Evolutionary conservation across 2,113 vertebrate genomes (phyloP), one percentile per base, ranked within the genome.

Genomic region (Rana temporaria): DNA sequence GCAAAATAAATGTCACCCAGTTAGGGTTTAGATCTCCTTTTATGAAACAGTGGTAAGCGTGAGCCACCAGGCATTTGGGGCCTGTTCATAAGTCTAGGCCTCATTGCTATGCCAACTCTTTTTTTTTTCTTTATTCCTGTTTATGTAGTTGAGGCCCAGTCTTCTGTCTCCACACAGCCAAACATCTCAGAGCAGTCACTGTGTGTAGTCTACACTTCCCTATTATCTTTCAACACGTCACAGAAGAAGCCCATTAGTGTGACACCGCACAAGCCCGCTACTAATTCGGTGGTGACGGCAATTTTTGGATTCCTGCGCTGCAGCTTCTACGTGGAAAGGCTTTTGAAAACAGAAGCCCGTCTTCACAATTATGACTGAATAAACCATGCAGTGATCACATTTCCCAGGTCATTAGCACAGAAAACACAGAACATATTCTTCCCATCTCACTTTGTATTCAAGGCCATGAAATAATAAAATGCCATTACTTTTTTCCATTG

Each of bases 401-500:
- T 84, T 85, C 82, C 85, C 79, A 84, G 69, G 81, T 86, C 87
- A 84, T 89, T 91, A 92, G 77, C 85, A 63, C 86, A n/a, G 88
- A 85, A 48, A 84, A 86, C 84, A 87, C 80, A 89, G 73, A 71
- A 85, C 86, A 34, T 82, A 56, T 89, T 89, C 85, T 83, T 63
- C 63, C 70, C 89, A 86, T 85, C 80, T 57, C 87, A 86, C 72
- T 84, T 88, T 90, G 71, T 87, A 63, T 81, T 88, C 20, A 60
- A 17, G 76, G 78, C 79, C 87, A 88, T 89, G 80, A 88, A 84
- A 89, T 89, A 85, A 53, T 90, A 68, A 89, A 91, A 91, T 86
- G 86, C 59, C 67, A 92, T 87, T 89, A 89, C 90, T 88, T 93
- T 93, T 90, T 93, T 90, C 92, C 93, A 89, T 88, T 92, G 86